Percentiles rank a stretch among this genome's conserved stretches.
These are phyloP conservation scores for Philaethria dido DNA, from an alignment of 2,888 invertebrate species.

Conservation along the genomic window DNA sequence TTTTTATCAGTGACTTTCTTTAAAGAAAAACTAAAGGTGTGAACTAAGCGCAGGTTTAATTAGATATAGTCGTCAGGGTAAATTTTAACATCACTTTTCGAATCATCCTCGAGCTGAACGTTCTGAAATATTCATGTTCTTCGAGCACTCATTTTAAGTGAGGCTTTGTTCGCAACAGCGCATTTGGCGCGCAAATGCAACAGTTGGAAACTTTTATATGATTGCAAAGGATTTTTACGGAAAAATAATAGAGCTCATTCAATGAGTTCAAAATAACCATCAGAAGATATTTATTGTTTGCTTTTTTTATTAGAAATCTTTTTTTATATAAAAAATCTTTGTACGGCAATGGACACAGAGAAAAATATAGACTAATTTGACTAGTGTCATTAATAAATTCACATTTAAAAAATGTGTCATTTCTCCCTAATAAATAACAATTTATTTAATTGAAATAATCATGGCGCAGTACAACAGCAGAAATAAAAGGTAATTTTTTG, in stretches of 20 bases:
- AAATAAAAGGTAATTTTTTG: too few relatives aligned
- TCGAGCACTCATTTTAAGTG: slow-evolving; percentile 31
- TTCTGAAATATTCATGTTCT: slow-evolving; percentile 39
- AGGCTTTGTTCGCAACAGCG: slow-evolving; percentile 31
- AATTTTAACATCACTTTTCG: slow-evolving; percentile 26
- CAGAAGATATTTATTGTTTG: neutral
- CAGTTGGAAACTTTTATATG: slow-evolving; percentile 30
- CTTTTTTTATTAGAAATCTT: neutral
- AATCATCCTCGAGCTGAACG: slow-evolving; percentile 27
- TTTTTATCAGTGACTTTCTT: too few relatives aligned
- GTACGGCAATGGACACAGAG: too few relatives aligned
- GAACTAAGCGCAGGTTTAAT: neutral
- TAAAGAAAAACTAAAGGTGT: neutral
- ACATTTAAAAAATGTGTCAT: too few relatives aligned
- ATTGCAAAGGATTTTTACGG: slow-evolving; percentile 21
- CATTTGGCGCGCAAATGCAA: slow-evolving; percentile 33
- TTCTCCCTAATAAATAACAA: too few relatives aligned
- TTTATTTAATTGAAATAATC: too few relatives aligned
- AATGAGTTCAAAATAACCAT: neutral
- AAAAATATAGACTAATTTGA: too few relatives aligned
- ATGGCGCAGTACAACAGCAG: too few relatives aligned
- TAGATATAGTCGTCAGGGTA: slow-evolving; percentile 13
- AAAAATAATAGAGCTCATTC: slow-evolving; percentile 23
- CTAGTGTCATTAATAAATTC: too few relatives aligned
- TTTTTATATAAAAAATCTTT: too few relatives aligned